Base-by-base conservation (phyloP, 2,888 invertebrate species). In the Odontocolon sp. region DNA sequence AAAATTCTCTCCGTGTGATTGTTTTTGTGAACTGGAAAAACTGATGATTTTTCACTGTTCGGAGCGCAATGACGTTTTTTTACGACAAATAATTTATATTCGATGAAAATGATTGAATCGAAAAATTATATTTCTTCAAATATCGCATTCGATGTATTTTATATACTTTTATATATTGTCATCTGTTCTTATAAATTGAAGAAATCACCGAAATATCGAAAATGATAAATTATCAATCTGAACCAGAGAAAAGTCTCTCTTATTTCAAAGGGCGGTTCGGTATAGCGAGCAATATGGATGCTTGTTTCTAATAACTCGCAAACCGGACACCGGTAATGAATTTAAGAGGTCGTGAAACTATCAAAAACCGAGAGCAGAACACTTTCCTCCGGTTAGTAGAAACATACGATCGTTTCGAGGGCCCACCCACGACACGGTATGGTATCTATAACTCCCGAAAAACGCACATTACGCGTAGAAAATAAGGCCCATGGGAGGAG, bases 361-460 rank as follows among this genome's bases (percentile, higher is more conserved):
- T 80, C 77, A 81, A 82, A 81, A 79, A 54, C 21, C 38, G 23
- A 61, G 3, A 42, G 50, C 56, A n/a, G 16, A 18, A 33, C 16
- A 77, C 77, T 80, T 74, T 59, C 8, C 5, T 56, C 6, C 56
- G 26, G 45, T 45, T 21, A 42, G 8, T 3, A 0, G 50, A 14
- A 66, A 59, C 31, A 36, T n/a, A 73, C 21, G 31, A n/a, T n/a
- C 16, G 28, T 14, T 40, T 42, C 14, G 40, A 26, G 11, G 50
- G 84, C 79, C 85, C 85, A 85, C 85, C 85, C 85, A 82, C 79
- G 73, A 31, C 8, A 28, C 3, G 14, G 18, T 59, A 5, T 6
- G 47, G 38, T 61, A n/a, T 63, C 52, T 38, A 26, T 40, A 54
- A 67, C 45, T 72, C 18, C 28, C n/a, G 50, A 70, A 59, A 77